Evolutionary conservation across 1,140 invertebrate genomes (phyloP), one percentile per base, ranked within the genome.

Genomic region (Bombus balteatus): DNA sequence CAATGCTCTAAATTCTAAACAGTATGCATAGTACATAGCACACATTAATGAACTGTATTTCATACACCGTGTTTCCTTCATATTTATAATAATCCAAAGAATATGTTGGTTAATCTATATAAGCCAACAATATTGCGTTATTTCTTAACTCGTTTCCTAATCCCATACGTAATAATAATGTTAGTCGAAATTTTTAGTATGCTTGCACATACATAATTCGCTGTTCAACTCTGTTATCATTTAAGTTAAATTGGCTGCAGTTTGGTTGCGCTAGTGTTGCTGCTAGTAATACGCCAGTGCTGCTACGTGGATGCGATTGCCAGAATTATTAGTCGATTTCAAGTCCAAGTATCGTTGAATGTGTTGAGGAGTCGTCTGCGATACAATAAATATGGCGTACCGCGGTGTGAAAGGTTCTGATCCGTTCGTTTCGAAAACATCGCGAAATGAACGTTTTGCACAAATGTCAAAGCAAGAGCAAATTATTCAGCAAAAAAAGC

Each of bases 401-500:
- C 95, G 95, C 25, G 94, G 95, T 87, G 93, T 95, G 32, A 95
- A 95, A 86, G 94, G 94, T 62, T 94, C 94, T 10, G 96, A 96
- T 92, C 95, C 95, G 65, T 96, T 96, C 88, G 95, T 96, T 83
- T 95, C 95, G 10, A 96, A 96, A 95, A 96, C 96, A 62, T 95
- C 96, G 62, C 93, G 96, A 90, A 96, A 96, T 94, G 96, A 97
- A 88, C 92, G 96, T 83, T 96, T 96, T 91, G 97, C 97, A 72
- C 97, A 98, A 95, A 98, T 98, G 97, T 96, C 97, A 34, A 97
- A 97, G 91, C 97, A 98, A 91, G 97, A 98, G 92, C 96, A 97
- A 94, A 96, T 98, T 83, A 98, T 98, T 88, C 97, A 98, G 92
- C 96, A 97, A 91, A 98, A 98, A 92, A 98, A 97, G 92, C 95